Base-by-base conservation (phyloP, 2,888 invertebrate genomes). In the Philereme vetulata region DNA sequence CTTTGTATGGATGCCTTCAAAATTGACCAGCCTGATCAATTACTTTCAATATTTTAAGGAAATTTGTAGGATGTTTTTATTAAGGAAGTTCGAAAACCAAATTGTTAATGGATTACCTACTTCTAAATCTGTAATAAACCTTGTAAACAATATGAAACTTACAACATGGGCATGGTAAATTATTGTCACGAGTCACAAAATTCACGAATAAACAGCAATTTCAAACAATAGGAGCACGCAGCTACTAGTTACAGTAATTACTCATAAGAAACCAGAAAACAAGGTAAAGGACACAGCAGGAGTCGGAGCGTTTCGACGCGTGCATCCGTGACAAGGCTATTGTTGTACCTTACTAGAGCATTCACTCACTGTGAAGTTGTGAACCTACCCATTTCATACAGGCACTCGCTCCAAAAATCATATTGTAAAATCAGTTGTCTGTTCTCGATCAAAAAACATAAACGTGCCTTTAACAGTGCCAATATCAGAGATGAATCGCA, bases 251-350 rank as follows among this genome's bases (percentile, higher is more conserved):
- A 67, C 60, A 62, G 67, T 78, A 80, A 82, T 82, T 81, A 82
- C 71, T 70, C 71, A 75, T 78, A 79, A 77, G 79, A 80, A 78
- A 79, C 71, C 72, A 71, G 80, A 81, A 84, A 70, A 82, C 82
- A 82, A 85, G 82, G 84, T 81, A 86, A 89, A 91, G 90, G 90
- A 88, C 90, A 84, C 81, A 72, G 77, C 64, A 72, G 75, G 82
- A 88, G 85, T 78, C 87, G 85, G 88, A 90, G 85, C 92, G 90
- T 90, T 88, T 77, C 88, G 71, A 79, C 82, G 82, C 85, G 77
- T 78, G 79, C 77, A 82, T 75, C 82, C 80, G 80, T 77, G 73
- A 81, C 89, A 88, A 91, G 87, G 84, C 74, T 81, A 77, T 67
- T 70, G 70, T 71, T 71, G 77, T 74, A 76, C 73, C 73, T 70